Evolutionary conservation across 2,888 invertebrate species (phyloP), one percentile per base, ranked within the genome.

Genomic region (Ophioninae sp.): DNA sequence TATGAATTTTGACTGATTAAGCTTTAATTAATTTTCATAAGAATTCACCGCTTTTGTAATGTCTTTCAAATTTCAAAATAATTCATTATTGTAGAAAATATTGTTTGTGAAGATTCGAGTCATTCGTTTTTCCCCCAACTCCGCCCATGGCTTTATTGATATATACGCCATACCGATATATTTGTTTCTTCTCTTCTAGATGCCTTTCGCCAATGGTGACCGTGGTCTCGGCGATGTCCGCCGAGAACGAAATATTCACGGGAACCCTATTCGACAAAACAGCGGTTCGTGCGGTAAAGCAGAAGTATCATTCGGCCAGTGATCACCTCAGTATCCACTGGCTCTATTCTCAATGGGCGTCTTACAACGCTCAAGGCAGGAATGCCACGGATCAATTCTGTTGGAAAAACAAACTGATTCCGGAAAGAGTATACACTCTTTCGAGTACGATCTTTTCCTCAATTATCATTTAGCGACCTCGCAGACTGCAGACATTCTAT

Each of bases 281-380:
- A 9, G 91, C 91, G 87, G 94, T 95, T 10, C 94, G 95, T 76
- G 88, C 91, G 56, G 91, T 94, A 0, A 96, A 96, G 90, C 88
- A 90, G 2, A 86, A 91, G 6, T 95, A 93, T 90, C 94, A 94
- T 78, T 82, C 92, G 0, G 93, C 93, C 0, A 96, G 96, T 3
- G 96, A 96, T 90, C 96, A 96, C 91, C 88, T 94, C 17, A 95
- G 96, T 0, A 69, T 95, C 17, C 94, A 95, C 87, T 92, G 94
- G 90, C 89, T 96, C 9, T 95, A 94, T 84, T 92, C 94, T 10
- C 93, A 94, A 77, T 95, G 94, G 93, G 93, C 92, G 0, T 86
- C 88, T 7, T 71, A 88, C 0, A 87, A 91, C 0, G 88, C 91
- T n/a, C 86, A 87, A 0, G 73, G 77, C 63, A 41, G 61, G 58